Evolutionary conservation across 2,113 vertebrate species (phyloP).

Genomic region (Scomber scombrus): DNA sequence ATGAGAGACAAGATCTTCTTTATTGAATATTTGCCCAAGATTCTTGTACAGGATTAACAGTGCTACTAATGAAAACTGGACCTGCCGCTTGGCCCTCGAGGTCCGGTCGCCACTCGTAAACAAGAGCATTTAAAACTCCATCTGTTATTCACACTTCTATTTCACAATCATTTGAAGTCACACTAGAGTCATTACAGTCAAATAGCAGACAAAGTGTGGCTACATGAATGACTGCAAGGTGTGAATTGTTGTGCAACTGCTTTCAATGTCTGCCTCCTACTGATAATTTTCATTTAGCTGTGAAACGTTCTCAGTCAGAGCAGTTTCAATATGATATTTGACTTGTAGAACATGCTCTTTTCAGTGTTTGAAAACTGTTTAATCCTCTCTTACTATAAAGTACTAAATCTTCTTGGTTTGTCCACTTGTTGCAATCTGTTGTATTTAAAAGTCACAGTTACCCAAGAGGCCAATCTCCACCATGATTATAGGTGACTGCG

Average conservation of each 20-base stretch:
- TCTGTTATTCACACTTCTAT: not conserved
- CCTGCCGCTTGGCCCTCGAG: not conserved
- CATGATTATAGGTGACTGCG: slow-evolving; percentile 13
- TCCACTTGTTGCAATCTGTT: not conserved
- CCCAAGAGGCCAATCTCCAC: slow-evolving; percentile 25
- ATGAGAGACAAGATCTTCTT: no score
- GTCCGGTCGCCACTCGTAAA: slow-evolving; percentile 4
- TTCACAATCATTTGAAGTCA: not conserved
- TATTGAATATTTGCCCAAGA: no score
- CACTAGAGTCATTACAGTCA: slow-evolving; percentile 25
- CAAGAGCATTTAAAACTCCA: slow-evolving; percentile 6
- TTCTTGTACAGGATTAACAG: no score
- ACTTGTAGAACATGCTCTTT: not conserved
- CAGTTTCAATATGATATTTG: slow-evolving; percentile 3
- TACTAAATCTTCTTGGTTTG: no score
- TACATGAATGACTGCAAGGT: slow-evolving; percentile 22
- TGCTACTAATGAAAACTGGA: slow-evolving; percentile 13
- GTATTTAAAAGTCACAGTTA: slow-evolving; percentile 17
- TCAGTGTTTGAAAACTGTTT: no score
- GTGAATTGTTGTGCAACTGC: slow-evolving; percentile 30
- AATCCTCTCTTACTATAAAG: no score
- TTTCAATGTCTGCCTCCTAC: not conserved
- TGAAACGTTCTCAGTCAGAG: not conserved
- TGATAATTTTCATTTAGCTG: slow-evolving; percentile 15
- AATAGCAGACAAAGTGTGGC: not conserved